These are phyloP conservation scores for Erebia ligea DNA, from an alignment of 2,888 invertebrate genomes.

Conservation along the genomic window DNA sequence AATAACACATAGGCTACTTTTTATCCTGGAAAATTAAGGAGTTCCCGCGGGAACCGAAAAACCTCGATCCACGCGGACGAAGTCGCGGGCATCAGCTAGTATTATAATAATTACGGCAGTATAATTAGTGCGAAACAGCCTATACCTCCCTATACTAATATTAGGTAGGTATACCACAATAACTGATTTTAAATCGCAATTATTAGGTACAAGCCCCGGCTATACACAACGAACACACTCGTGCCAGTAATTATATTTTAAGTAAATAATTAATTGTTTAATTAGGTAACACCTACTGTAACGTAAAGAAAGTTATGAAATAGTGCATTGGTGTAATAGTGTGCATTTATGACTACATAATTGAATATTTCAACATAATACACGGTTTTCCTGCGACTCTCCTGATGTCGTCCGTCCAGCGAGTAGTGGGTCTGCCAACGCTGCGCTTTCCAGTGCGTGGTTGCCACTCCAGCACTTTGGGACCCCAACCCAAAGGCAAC, in stretches of 20 bases:
- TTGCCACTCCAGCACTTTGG: no score
- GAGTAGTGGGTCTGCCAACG: no score
- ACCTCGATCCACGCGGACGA: no score
- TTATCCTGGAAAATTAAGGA: no score
- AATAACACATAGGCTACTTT: no score
- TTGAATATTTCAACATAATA: not conserved
- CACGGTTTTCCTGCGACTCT: no score
- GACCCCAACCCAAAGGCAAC: no score
- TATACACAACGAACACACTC: not conserved
- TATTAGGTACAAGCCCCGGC: not conserved
- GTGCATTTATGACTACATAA: not conserved
- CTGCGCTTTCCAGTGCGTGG: no score
- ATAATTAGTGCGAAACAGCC: not conserved
- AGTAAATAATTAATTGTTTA: slow-evolving; percentile 1
- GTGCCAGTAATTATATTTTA: slow-evolving; percentile 1
- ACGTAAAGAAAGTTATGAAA: not conserved
- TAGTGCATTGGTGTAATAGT: not conserved
- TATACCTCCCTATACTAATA: not conserved
- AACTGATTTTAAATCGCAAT: slow-evolving; percentile 9
- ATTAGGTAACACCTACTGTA: slow-evolving; percentile 15
- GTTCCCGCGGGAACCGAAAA: no score
- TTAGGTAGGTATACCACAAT: not conserved
- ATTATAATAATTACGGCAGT: not conserved
- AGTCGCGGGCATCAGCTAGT: no score
- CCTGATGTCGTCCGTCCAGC: no score